Conservation (phyloP, 2,797 vertebrate species). For the Diglossa cyanea region DNA sequence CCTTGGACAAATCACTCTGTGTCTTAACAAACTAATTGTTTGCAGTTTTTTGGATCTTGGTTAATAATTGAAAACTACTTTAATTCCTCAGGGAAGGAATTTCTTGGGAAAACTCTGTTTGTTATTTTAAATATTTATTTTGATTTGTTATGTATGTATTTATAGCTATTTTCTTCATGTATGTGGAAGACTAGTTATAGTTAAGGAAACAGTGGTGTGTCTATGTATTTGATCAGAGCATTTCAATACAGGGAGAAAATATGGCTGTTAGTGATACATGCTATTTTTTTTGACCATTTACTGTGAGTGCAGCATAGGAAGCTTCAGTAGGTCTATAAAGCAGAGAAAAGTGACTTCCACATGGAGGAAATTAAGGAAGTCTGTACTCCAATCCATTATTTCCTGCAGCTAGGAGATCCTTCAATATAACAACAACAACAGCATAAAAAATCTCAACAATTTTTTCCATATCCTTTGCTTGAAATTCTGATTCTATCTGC, state of each 20-base stretch:
- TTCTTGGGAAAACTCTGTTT: neutral
- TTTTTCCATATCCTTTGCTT: slow-evolving; percentile 16
- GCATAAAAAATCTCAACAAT: neutral
- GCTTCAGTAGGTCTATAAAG: neutral
- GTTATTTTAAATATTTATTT: neutral
- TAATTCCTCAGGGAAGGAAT: neutral
- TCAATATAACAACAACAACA: slow-evolving; percentile 12
- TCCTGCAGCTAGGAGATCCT: slow-evolving; percentile 35
- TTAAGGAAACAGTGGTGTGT: neutral
- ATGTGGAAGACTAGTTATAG: neutral
- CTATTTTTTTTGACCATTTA: neutral
- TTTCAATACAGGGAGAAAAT: neutral
- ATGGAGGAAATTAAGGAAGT: slow-evolving; percentile 45
- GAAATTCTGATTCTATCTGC: slow-evolving; percentile 58
- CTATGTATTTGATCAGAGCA: neutral
- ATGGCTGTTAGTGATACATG: neutral
- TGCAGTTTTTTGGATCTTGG: neutral
- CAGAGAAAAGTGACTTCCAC: neutral
- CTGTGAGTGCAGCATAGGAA: neutral
- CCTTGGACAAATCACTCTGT: neutral
- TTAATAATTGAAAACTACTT: neutral
- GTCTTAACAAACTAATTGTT: neutral
- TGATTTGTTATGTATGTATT: neutral
- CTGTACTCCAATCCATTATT: neutral
- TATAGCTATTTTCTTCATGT: neutral